These are phyloP conservation scores for Blastobasis adustella DNA, from an alignment of 2,888 invertebrate species.

Conservation along the genomic window DNA sequence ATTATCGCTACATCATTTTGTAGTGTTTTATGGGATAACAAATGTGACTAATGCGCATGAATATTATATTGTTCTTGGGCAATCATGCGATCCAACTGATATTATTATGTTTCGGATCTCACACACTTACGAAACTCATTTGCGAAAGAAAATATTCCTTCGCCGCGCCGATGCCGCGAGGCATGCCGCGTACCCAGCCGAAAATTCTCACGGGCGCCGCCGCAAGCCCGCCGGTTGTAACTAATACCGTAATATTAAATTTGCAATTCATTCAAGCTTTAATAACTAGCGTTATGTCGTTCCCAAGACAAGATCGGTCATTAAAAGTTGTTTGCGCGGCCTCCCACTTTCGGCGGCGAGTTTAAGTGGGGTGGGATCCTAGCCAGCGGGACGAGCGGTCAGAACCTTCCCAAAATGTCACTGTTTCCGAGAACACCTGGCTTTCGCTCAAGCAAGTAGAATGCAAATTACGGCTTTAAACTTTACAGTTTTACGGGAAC, in stretches of 20 bases:
- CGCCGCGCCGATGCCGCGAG: too few species aligned
- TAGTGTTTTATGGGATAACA: conserved; percentile 20
- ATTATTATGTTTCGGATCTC: too few species aligned
- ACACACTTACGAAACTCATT: too few species aligned
- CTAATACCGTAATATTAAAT: conserved; percentile 1
- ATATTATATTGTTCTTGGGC: too few species aligned
- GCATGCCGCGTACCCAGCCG: too few species aligned
- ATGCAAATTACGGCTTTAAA: too few species aligned
- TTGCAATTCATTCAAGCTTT: conserved; percentile 2
- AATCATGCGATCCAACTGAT: too few species aligned
- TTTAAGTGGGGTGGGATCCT: not conserved
- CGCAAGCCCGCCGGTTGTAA: not conserved
- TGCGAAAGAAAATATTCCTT: too few species aligned
- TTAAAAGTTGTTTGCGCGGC: conserved; percentile 5
- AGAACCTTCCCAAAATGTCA: conserved; percentile 3
- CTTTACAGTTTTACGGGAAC: too few species aligned
- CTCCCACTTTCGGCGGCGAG: not conserved
- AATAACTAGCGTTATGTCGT: conserved; percentile 3
- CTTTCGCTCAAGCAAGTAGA: not conserved
- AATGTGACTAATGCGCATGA: not conserved
- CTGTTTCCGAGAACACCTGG: conserved; percentile 1
- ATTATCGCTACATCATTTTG: conserved; percentile 38
- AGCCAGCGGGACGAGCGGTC: conserved; percentile 2
- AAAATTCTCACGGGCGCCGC: too few species aligned
- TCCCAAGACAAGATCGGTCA: conserved; percentile 5